Evolutionary conservation across 2,888 invertebrate species (phyloP).

Genomic region (Tetragonula carbonaria): DNA sequence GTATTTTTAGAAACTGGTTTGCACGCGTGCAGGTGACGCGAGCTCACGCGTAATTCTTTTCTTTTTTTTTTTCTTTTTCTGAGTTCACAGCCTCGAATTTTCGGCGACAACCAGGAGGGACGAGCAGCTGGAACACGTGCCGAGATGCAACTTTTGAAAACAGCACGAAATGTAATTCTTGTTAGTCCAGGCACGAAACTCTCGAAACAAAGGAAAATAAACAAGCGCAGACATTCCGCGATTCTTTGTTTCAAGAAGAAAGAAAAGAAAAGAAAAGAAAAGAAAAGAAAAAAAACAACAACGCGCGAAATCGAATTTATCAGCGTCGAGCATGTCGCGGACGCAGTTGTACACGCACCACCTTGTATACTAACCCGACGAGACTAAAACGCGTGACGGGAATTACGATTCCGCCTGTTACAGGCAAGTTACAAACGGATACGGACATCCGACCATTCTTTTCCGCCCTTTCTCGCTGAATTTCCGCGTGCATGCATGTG

Average conservation of each 20-base stretch:
- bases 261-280: background rate
- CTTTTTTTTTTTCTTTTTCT: too few species aligned
- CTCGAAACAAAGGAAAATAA: background rate
- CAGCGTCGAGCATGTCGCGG: constrained; percentile 5
- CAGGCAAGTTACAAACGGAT: constrained; percentile 39
- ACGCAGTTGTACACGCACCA: background rate
- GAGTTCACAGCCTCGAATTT: background rate
- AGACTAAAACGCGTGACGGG: constrained; percentile 40
- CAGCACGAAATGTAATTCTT: background rate
- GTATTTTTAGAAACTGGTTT: constrained; percentile 33
- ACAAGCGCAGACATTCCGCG: background rate
- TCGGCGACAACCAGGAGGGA: background rate
- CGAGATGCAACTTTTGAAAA: background rate
- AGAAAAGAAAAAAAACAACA: background rate
- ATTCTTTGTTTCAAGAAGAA: background rate
- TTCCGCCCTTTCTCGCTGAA: constrained; percentile 38
- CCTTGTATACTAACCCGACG: constrained; percentile 11
- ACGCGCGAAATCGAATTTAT: background rate
- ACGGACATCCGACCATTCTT: constrained; percentile 51
- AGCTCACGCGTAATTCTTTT: constrained; percentile 8
- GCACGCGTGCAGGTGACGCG: constrained; percentile 33
- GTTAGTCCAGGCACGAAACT: background rate
- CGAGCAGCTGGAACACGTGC: constrained; percentile 15
- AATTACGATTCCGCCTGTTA: constrained; percentile 42
- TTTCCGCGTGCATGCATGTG: constrained; percentile 42